A percentile compares a stretch with the other conserved stretches of the same genome.
These are phyloP conservation scores for Hypotaenidia okinawae DNA, from an alignment of 2,797 vertebrate species.

Conservation along the genomic window DNA sequence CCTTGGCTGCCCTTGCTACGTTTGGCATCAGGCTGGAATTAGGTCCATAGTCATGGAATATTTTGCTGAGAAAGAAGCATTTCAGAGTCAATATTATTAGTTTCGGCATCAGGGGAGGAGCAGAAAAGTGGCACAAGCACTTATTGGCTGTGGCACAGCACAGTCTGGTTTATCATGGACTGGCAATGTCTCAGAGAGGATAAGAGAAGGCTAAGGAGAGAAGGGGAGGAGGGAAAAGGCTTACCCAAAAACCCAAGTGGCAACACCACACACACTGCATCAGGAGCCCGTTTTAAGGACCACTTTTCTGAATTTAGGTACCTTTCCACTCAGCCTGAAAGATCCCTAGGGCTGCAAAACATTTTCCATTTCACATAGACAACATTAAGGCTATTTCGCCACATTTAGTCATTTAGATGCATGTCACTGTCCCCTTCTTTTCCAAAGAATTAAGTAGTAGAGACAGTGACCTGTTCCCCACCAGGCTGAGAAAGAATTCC, in stretches of 20 bases:
- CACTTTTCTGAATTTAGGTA: background rate
- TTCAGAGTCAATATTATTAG: background rate
- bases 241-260: background rate
- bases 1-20: background rate
- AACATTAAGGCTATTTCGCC: background rate
- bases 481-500: fast-evolving
- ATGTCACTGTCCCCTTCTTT: background rate
- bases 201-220: background rate
- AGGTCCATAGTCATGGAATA: background rate
- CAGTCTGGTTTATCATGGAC: background rate
- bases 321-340: background rate
- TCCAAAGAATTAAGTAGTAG: background rate
- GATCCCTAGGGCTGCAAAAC: background rate
- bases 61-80: background rate
- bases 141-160: too few relatives aligned
- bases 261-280: background rate
- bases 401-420: background rate
- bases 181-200: background rate
- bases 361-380: background rate
- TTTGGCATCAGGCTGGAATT: background rate
- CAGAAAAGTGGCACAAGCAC: background rate
- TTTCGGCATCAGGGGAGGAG: background rate
- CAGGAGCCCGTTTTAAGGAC: background rate
- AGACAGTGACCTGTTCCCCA: background rate
- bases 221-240: fast-evolving